Evolutionary conservation across 2,113 vertebrate genomes (phyloP).

Genomic region (Callaeas wilsoni): DNA sequence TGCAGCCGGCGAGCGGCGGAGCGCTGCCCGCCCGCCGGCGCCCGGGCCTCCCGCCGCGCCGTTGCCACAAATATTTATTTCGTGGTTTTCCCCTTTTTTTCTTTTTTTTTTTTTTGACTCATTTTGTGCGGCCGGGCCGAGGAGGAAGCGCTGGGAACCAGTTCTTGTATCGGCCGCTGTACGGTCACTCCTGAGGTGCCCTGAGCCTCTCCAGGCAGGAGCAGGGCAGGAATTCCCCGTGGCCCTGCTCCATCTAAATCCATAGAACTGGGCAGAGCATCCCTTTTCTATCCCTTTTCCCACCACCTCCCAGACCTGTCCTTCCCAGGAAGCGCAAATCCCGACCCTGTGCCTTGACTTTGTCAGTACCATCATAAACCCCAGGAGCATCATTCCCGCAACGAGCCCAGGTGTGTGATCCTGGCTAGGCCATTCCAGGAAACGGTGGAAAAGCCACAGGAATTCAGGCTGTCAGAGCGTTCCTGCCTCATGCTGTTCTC

Average conservation of each 20-base stretch:
- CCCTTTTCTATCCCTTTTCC: not conserved
- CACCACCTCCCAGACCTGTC: not conserved
- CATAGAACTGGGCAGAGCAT: not conserved
- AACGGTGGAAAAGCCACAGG: not conserved
- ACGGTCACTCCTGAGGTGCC: accelerated
- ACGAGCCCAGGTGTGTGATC: accelerated
- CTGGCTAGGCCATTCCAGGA: accelerated
- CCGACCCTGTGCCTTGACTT: accelerated
- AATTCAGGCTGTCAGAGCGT: not conserved
- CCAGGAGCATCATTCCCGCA: not conserved
- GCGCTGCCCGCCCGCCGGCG: not conserved
- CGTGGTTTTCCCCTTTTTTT: too few relatives aligned
- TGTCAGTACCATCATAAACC: accelerated
- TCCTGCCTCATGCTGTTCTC: not conserved
- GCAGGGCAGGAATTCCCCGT: not conserved
- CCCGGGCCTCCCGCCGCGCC: not conserved
- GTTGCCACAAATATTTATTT: accelerated
- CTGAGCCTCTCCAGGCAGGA: not conserved
- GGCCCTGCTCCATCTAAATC: not conserved
- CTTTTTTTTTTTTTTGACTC: not conserved
- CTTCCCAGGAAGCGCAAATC: too few relatives aligned
- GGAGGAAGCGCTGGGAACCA: too few relatives aligned
- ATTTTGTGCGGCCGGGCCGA: not conserved
- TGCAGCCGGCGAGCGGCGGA: not conserved
- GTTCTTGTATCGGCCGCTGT: accelerated